Evolutionary conservation across 2,888 invertebrate genomes (phyloP), one percentile per base, ranked within the genome.

Genomic region (Trachelus stipa): DNA sequence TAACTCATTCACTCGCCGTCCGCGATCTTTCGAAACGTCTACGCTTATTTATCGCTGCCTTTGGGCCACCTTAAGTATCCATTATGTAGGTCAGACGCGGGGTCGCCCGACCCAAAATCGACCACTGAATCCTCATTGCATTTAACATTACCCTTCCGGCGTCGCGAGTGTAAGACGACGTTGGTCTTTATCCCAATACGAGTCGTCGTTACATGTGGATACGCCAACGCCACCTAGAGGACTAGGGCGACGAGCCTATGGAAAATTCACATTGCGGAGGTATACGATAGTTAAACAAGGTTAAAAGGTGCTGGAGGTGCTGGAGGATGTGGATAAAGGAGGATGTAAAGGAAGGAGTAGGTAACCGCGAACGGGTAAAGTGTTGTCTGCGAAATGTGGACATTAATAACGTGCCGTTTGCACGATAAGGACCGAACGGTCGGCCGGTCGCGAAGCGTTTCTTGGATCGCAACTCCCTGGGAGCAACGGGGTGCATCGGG

Each of bases 401-500:
- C 83, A 82, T 85, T 85, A 85, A 82, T 85, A 85, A 82, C 73
- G 74, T 76, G 81, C 75, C 76, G 76, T 77, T 71, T 71, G 31
- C 12, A 71, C 71, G 71, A 71, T 71, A 71, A 71, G 71, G 71
- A 71, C 71, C 71, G 71, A 33, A 56, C 15, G 40, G 40, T 74
- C 81, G 84, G 84, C 79, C 79, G 80, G 80, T 78, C 85, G 81
- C 80, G 82, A 82, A 81, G 75, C 80, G 76, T 73, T 76, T 68
- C 40, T 56, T 23, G 40, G 40, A 9, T 23, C 23, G 40, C 40
- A 23, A 56, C 9, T 56, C 9, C 23, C 40, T 56, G 23, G 40
- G 23, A 56, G 40, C 40, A 56, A 56, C 40, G 40, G 40, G 40
- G 35, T 35, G 35, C 35, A 35, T 12, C 35, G 12, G 35, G 35